Percentiles rank a stretch among this genome's conserved stretches.
Conservation (phyloP, 2,797 vertebrate species). For the Enteromius trimaculatus region DNA sequence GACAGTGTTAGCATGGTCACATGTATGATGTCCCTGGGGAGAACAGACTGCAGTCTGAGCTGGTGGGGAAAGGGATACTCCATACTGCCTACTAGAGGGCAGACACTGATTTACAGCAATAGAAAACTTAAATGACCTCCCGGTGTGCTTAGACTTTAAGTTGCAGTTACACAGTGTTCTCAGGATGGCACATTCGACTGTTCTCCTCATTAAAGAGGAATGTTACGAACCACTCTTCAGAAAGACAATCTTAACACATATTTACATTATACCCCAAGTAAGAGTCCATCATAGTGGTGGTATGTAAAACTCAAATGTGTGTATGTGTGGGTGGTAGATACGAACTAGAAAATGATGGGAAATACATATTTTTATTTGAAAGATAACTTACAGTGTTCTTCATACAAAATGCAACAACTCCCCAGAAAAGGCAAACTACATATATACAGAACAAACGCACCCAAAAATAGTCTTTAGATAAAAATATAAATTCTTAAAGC, state of each 20-base stretch:
- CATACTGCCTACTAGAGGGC: constrained; percentile 53
- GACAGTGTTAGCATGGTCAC: constrained; percentile 53
- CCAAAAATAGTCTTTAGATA: constrained; percentile 55
- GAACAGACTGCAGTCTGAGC: constrained; percentile 59
- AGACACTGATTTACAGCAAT: constrained; percentile 21
- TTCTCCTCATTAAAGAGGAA: neutral
- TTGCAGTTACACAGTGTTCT: constrained; percentile 13
- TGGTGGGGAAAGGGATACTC: constrained; percentile 38
- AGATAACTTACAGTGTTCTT: constrained; percentile 51
- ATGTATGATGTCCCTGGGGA: constrained; percentile 58
- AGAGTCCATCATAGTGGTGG: neutral
- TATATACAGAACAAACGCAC: constrained; percentile 44
- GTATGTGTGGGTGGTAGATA: neutral
- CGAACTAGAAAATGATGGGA: neutral
- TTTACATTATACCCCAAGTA: neutral
- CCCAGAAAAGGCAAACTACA: constrained; percentile 31
- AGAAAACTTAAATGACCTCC: constrained; percentile 34
- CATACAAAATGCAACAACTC: constrained; percentile 53
- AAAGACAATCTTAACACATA: neutral
- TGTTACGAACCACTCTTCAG: neutral
- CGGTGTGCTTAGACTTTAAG: constrained; percentile 16
- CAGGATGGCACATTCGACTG: neutral
- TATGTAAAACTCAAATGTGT: constrained; percentile 14
- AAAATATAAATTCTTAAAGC: constrained; percentile 53
- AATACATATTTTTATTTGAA: constrained; percentile 55